Base-by-base conservation (phyloP, 2,113 vertebrate species). In the Loxodonta africana region DNA sequence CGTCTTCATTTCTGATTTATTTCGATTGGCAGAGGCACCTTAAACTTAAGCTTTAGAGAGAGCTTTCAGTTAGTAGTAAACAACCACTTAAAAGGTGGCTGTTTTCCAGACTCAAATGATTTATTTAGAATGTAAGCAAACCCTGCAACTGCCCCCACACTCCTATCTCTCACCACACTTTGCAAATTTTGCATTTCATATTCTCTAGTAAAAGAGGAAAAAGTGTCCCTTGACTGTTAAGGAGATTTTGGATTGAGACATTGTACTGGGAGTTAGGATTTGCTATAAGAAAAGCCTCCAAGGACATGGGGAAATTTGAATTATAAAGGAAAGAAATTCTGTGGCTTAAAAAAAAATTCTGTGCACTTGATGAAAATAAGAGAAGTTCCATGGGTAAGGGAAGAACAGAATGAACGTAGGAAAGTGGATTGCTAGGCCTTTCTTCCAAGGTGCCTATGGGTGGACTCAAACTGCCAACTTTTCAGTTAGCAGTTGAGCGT, bases 1-100 rank as follows among this genome's bases (percentile, higher is more conserved):
- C n/a, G 15, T 92, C 65, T 95, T 95, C 14, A 60, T 65, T 74
- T 80, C 25, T 74, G 23, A 81, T 81, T 92, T 65, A 74, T 67
- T 89, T 85, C 76, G 60, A 62, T 30, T 57, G 57, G 25, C 71
- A 26, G 30, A 57, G 21, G 57, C 3, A 89, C n/a, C 15, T 2
- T 60, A 85, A 89, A 20, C n/a, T 74, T 89, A 74, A 92, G 6
- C 18, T 37, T n/a, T 86, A 37, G 33, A 73, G 69, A 73, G 37
- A 46, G 30, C 6, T 87, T 48, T 85, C 14, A 65, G 15, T 57
- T 85, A 74, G 37, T 89, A 21, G 10, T 67, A 80, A 85, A 83
- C 14, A 77, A 48, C 17, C 30, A 81, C 46, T 92, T 92, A 46
- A 21, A 94, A 73, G n/a, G 28, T 84, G 63, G 18, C 46, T 73